Base-by-base conservation (phyloP, 2,888 invertebrate genomes). In the Cosmopolites sordidus region DNA sequence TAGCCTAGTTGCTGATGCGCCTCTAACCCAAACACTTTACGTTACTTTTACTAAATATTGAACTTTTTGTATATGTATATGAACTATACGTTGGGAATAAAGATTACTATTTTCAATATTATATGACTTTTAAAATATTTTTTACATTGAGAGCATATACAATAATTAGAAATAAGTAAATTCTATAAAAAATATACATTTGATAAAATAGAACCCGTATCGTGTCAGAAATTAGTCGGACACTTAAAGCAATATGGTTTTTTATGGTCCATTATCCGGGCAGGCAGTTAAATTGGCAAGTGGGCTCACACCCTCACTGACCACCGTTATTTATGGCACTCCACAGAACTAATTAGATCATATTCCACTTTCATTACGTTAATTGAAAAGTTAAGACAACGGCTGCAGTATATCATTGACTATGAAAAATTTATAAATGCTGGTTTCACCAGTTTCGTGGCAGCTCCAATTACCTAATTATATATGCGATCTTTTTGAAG, bases 351-450 rank as follows among this genome's bases (percentile, higher is more conserved):
- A 65, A 63, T 65, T 65, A 60, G 65, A 64, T 64, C 64, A 63
- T 60, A 58, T 61, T 62, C 64, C 62, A 61, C 59, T 65, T 65
- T 65, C 64, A 65, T 65, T 64, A 63, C 48, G 58, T 58, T 65
- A 65, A 65, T 63, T 64, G 65, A 61, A 64, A 64, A 63, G 61
- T 65, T 64, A 60, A 63, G 60, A 62, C 59, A 58, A 61, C 59
- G 50, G 37, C 56, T 40, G 58, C 50, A 53, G 54, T 58, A 54
- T 59, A 56, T 59, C 59, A 59, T 45, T 47, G 51, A 45, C 39
- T 41, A 27, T 42, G 45, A 49, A 47, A 48, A 56, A 50, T 53
- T 39, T 51, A 48, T 48, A 56, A 48, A 56, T 29, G 48, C 33
- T 30, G 45, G 51, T 51, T 45, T 46, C 22, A 44, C 41, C 43